Evolutionary conservation across 2,113 vertebrate species (phyloP), one percentile per base, ranked within the genome.

Genomic region (Arothron firmamentum): DNA sequence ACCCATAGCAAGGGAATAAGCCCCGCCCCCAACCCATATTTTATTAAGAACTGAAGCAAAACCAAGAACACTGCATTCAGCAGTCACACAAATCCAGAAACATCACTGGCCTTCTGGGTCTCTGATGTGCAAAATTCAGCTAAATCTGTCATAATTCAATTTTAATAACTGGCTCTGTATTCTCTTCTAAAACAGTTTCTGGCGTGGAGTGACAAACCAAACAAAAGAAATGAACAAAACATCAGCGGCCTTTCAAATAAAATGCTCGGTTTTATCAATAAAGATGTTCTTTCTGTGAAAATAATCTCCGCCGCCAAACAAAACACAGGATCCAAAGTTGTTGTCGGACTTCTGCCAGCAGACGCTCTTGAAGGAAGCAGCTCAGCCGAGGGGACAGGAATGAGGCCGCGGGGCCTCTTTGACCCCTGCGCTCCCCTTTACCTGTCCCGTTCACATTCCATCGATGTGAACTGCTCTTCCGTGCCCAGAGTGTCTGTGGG

Each of bases 261-360:
- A 73, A 81, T 75, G 76, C 75, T 68, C 61, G 73, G 83, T 83
- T 88, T 87, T 83, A 87, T 85, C 86, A 87, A 89, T 88, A 89
- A 86, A 87, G 85, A 88, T 89, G 86, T 87, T 85, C 86, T 84
- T 85, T 82, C 83, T 85, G 62, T 78, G 78, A 87, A 85, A 86
- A 87, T 73, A 87, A 68, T 48, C 60, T 42, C 18, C 6, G 45
- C 42, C 13, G 85, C 88, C 88, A 89, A 88, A 70, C 51, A 56
- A 84, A 89, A 88, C 80, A 87, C 11, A 56, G 74, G 79, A 78
- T 70, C 69, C 73, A 73, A 66, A 74, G 67, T 34, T 77, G 68
- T 68, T 75, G 73, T 78, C 74, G 42, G 62, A 75, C 14, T 23
- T 72, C 72, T 77, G 76, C 74, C 80, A 78, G 82, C 66, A 85